Evolutionary conservation across 2,888 invertebrate genomes (phyloP).

Genomic region (Linnaemya vulpina): DNA sequence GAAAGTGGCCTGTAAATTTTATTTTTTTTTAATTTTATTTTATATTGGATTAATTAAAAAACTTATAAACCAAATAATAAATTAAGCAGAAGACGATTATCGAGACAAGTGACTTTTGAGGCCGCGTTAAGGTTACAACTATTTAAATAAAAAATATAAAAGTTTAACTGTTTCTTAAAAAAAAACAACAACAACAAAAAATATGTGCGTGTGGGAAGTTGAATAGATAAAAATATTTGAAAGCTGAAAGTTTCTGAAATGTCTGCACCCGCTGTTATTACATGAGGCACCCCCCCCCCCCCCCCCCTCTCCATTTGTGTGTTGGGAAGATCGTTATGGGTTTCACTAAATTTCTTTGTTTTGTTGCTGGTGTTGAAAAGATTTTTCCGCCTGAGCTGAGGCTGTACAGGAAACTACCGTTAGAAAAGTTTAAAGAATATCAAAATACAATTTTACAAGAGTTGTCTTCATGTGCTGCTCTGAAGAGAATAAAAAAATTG

Average conservation of each 20-base stretch:
- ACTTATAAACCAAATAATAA: constrained; percentile 24
- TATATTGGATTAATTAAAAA: constrained; percentile 46
- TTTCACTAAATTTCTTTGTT: neutral
- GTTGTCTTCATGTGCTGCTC: too few relatives aligned
- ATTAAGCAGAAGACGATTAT: constrained; percentile 29
- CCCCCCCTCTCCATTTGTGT: neutral
- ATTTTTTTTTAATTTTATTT: constrained; percentile 7
- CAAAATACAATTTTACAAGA: too few relatives aligned
- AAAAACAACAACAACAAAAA: neutral
- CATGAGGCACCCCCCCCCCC: neutral
- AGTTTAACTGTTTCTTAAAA: neutral
- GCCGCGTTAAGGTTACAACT: neutral
- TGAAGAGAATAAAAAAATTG: too few relatives aligned
- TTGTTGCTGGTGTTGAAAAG: neutral
- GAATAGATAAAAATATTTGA: neutral
- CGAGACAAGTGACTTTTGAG: constrained; percentile 3
- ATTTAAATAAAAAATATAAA: neutral
- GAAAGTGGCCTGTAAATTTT: constrained; percentile 11
- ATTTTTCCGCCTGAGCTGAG: neutral
- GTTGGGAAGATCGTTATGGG: neutral
- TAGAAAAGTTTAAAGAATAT: too few relatives aligned
- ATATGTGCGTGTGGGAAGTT: neutral
- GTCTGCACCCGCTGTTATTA: neutral
- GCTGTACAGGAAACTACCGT: neutral
- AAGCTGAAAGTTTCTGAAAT: neutral